Evolutionary conservation across 2,888 invertebrate species (phyloP), one percentile per base, ranked within the genome.

Genomic region (Celastrina argiolus): DNA sequence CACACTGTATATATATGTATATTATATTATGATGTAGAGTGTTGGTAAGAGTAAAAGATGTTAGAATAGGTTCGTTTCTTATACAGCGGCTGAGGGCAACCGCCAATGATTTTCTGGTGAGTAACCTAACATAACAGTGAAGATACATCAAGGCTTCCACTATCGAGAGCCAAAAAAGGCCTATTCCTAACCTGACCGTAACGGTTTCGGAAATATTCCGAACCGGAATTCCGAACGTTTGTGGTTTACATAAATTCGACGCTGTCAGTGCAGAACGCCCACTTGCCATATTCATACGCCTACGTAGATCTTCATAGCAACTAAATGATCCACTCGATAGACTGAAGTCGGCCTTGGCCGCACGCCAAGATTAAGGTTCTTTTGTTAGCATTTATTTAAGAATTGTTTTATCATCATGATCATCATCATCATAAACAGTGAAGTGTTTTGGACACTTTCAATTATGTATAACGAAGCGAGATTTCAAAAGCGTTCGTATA

Each of bases 311-410:
- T 51, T 51, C 51, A 51, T 51, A 51, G 51, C 51, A 51, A 51
- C 51, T 12, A 26, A 51, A 26, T 51, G 51, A 22, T 51, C 51
- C 26, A 51, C 51, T 51, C 51, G 22, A 51, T 51, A 22, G 51
- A 51, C 51, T 51, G 22, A 14, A 45, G 18, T 26, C 14, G 51
- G 14, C 51, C 51, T 51, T 51, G 51, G 51, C 51, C 14, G 5
- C 22, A 14, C 3, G 51, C 51, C 51, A 51, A 51, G 51, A 51
- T 26, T 51, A 51, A 51, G 51, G 22, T 51, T 51, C 51, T 51
- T 51, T 51, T 51, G 51, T 51, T 26, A 12, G 51, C 51, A 51
- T 51, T 51, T 51, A 51, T 51, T 51, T 51, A 51, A 51, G 22
- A 51, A 51, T 26, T 51, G 22, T 51, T 51, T 51, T 51, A 51